phyloP scores from a whole-genome alignment of 2,888 invertebrate genomes.

The Agonopterix subpropinquella region DNA sequence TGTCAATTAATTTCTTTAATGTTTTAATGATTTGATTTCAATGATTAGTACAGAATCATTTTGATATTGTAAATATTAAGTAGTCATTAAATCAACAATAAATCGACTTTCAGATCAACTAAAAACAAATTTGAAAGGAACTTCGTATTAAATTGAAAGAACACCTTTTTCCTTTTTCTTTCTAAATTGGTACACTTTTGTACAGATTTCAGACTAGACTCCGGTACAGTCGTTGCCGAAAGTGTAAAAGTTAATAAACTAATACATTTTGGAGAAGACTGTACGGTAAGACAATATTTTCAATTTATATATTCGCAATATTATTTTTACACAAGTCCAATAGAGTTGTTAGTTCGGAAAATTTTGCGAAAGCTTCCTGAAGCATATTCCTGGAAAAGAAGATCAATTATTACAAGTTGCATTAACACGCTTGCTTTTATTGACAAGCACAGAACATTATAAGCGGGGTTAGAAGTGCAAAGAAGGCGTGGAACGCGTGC shows the following conservation, averaged over 20 bases:
- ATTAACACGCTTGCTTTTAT: no score
- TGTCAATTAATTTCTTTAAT: no score
- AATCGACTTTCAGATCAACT: background rate
- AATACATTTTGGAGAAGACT: conserved; percentile 28
- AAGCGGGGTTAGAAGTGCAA: no score
- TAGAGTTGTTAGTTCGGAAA: conserved; percentile 46
- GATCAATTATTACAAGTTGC: no score
- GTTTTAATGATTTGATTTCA: no score
- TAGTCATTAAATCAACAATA: conserved; percentile 12
- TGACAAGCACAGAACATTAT: no score
- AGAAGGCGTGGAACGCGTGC: no score
- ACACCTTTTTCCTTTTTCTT: conserved; percentile 16
- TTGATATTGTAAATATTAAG: no score
- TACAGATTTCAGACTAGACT: conserved; percentile 40
- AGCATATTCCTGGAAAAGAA: conserved; percentile 54
- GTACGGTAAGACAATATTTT: conserved; percentile 14
- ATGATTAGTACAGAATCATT: no score
- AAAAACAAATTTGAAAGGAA: conserved; percentile 25
- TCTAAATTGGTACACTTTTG: conserved; percentile 35
- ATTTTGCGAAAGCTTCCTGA: conserved; percentile 54
- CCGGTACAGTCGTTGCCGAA: conserved; percentile 34
- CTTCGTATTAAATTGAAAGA: conserved; percentile 29
- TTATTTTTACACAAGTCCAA: conserved; percentile 44
- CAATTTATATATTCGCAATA: conserved; percentile 10
- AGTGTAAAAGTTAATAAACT: conserved; percentile 13